phyloP scores from a whole-genome alignment of 1,140 invertebrate genomes.

The Drosophila kikkawai region DNA sequence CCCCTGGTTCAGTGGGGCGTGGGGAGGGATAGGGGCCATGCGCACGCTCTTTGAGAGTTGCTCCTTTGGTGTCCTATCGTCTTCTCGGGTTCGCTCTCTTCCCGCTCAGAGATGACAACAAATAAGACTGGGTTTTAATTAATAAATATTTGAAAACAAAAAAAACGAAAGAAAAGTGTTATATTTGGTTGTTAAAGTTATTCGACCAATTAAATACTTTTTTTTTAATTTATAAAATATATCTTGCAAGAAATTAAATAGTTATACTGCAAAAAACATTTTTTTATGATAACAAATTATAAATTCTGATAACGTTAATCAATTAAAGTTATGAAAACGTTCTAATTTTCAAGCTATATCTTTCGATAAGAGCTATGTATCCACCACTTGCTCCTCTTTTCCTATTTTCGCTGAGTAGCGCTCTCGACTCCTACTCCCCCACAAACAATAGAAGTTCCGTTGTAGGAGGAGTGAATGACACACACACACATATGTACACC shows the following conservation, averaged over 20 bases:
- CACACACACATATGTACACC: slow-evolving; percentile 27
- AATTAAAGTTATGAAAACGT: background rate
- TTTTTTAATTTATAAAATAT: too few relatives aligned
- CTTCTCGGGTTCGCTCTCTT: slow-evolving; percentile 6
- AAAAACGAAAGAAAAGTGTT: too few relatives aligned
- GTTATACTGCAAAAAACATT: too few relatives aligned
- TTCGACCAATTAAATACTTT: too few relatives aligned
- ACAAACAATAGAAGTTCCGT: slow-evolving; percentile 74
- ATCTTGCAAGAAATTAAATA: too few relatives aligned
- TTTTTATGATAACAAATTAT: too few relatives aligned
- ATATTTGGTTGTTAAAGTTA: too few relatives aligned
- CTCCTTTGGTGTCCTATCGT: slow-evolving; percentile 22
- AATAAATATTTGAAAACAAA: background rate
- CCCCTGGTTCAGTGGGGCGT: slow-evolving; percentile 31
- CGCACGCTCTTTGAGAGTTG: slow-evolving; percentile 64
- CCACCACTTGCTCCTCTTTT: slow-evolving; percentile 8
- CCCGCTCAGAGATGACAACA: slow-evolving; percentile 10
- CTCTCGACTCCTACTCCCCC: slow-evolving; percentile 28
- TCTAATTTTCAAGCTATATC: background rate
- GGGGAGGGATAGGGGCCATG: slow-evolving; percentile 33
- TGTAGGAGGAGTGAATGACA: slow-evolving; percentile 47
- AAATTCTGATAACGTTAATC: background rate
- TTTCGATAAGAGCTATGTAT: background rate
- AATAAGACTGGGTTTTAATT: background rate
- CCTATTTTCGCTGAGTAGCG: slow-evolving; percentile 10